These are phyloP conservation scores for Tetragnatha montana DNA, from an alignment of 2,888 invertebrate species.

Conservation along the genomic window DNA sequence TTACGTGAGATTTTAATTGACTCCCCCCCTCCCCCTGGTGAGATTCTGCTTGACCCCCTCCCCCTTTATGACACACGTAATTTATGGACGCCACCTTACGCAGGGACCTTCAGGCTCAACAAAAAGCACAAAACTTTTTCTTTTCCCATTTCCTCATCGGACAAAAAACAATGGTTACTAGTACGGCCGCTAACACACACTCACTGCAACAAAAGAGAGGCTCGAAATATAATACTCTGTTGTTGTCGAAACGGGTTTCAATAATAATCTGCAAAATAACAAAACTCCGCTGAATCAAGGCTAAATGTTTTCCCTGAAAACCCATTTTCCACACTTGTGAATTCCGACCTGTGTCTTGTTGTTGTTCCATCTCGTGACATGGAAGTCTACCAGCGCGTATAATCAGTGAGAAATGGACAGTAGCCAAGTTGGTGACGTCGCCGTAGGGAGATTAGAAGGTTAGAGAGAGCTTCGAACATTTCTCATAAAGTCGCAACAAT, in stretches of 20 bases:
- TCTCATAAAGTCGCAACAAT: no score
- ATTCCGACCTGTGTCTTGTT: slow-evolving; percentile 15
- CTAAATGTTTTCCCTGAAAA: slow-evolving; percentile 29
- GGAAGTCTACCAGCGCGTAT: slow-evolving; percentile 44
- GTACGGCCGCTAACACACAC: background rate
- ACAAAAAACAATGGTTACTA: background rate
- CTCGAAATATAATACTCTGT: background rate
- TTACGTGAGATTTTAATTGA: no score
- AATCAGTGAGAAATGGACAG: slow-evolving; percentile 25
- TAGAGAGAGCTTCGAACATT: no score
- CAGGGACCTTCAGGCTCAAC: no score
- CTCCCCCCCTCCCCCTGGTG: no score
- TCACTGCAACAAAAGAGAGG: background rate
- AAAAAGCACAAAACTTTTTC: background rate
- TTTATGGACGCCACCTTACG: no score
- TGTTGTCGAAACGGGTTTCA: background rate
- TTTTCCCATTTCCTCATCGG: background rate
- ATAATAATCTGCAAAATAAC: slow-evolving; percentile 5
- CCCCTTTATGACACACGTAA: no score
- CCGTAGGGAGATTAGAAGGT: no score
- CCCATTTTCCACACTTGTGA: slow-evolving; percentile 38
- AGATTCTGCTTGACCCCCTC: no score
- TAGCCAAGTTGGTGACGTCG: slow-evolving; percentile 22
- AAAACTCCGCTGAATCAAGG: slow-evolving; percentile 27
- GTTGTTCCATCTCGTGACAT: slow-evolving; percentile 23